phyloP scores from a whole-genome alignment of 2,888 invertebrate species.

The Brachynemurus nebulosus region DNA sequence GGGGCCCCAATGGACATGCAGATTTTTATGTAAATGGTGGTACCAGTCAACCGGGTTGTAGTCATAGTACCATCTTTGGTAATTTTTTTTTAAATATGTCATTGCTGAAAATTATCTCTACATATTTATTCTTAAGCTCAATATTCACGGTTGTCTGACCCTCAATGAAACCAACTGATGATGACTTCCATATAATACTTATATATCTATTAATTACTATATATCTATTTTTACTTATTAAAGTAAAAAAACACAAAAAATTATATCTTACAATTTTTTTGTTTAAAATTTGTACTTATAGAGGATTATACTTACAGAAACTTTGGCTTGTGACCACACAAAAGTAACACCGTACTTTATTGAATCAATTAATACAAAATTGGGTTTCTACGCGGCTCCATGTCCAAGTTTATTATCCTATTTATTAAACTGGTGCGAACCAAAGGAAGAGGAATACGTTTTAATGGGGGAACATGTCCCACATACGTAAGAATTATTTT shows the following conservation, averaged over 20 bases:
- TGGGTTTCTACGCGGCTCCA: constrained; percentile 76
- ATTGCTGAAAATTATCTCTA: no score
- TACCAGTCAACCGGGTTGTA: constrained; percentile 77
- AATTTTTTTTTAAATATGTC: constrained; percentile 28
- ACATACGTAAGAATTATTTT: constrained; percentile 43
- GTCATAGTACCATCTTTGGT: constrained; percentile 70
- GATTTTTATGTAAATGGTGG: constrained; percentile 84
- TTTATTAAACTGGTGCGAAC: constrained; percentile 71
- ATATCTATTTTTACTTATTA: background rate
- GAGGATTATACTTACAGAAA: constrained; percentile 55
- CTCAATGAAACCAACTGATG: no score
- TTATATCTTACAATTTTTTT: background rate
- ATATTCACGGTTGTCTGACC: no score
- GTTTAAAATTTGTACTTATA: background rate
- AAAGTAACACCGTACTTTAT: constrained; percentile 85
- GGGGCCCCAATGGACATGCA: constrained; percentile 80
- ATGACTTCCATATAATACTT: no score
- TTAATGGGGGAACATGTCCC: constrained; percentile 76
- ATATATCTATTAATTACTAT: background rate
- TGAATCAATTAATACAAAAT: constrained; percentile 66
- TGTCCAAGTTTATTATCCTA: constrained; percentile 73
- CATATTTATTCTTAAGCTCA: no score
- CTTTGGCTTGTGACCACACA: constrained; percentile 77
- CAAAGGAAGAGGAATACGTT: constrained; percentile 63
- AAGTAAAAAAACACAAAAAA: background rate